phyloP scores from a whole-genome alignment of 2,113 vertebrate species.

The Pogona vitticeps region DNA sequence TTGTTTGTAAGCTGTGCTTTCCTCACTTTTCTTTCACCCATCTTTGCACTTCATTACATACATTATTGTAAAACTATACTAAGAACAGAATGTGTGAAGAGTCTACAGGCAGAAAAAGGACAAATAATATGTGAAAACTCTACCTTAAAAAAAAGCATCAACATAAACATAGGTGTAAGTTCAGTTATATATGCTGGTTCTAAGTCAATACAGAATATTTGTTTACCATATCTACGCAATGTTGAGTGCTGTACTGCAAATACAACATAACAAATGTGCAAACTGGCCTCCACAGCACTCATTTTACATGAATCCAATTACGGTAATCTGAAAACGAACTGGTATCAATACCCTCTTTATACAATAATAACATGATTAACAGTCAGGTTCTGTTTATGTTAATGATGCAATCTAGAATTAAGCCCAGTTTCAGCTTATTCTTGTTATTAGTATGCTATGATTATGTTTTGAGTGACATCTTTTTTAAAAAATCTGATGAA shows the following conservation, averaged over 20 bases:
- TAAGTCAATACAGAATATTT: constrained; percentile 54
- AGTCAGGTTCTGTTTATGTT: background rate
- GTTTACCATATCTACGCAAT: constrained; percentile 39
- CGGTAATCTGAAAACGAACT: background rate
- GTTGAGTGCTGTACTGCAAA: constrained; percentile 35
- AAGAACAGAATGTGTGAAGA: background rate
- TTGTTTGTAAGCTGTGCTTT: background rate
- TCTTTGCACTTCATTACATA: background rate
- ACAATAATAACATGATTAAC: background rate
- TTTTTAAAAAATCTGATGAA: too few relatives aligned
- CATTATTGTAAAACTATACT: constrained; percentile 13
- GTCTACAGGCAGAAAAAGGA: background rate
- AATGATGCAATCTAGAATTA: background rate
- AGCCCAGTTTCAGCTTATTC: too few relatives aligned
- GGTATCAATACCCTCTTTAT: background rate
- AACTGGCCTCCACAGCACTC: background rate
- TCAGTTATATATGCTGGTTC: constrained; percentile 47
- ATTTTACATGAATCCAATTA: background rate
- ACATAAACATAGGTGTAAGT: constrained; percentile 48
- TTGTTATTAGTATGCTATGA: too few relatives aligned
- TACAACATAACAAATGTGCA: constrained; percentile 48
- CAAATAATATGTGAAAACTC: background rate
- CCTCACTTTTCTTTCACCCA: background rate
- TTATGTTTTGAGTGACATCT: too few relatives aligned
- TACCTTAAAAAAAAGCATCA: constrained; percentile 25